Evolutionary conservation across 2,888 invertebrate genomes (phyloP), one percentile per base, ranked within the genome.

Genomic region (Eristalis arbustorum): DNA sequence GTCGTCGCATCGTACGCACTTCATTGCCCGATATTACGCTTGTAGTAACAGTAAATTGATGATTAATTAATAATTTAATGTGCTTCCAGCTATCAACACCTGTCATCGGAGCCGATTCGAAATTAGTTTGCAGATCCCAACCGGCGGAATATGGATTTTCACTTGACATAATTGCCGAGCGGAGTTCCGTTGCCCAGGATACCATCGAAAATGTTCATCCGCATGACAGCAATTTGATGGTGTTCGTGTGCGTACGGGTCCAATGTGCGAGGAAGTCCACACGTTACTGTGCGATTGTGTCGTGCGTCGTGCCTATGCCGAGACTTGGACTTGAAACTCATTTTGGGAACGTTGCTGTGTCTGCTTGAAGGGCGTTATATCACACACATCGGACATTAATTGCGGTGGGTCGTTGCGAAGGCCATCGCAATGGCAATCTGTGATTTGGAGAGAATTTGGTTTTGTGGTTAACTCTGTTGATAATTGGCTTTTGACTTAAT

Each of bases 11-110:
- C 13, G 8, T 49, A n/a, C 18, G 49, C 18, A 37, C 31, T 37
- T 56, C 40, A 68, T 37, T 57, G 40, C 14, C 34, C 49, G n/a
- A 28, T 66, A 68, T 42, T 64, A 68, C 61, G 73, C 74, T 84
- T 84, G 71, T 61, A 59, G 77, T 40, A 73, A 63, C 61, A 79
- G 68, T 75, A 73, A 79, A 82, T 81, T 77, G 71, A 37, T 63
- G 69, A 74, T 78, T 84, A 81, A 82, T 88, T 88, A 84, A 78
- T 77, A 84, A 84, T 78, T 81, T 78, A 81, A 71, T 73, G 40
- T 28, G 66, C 66, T 49, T 34, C 37, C 42, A 37, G 66, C 59
- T 66, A 49, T 61, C 59, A 34, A 49, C 59, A 42, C 68, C 34
- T 66, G 67, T 63, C 63, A 59, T 59, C 40, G 28, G 31, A 49